Conservation (phyloP, 2,113 vertebrate genomes). For the Gobius niger region DNA sequence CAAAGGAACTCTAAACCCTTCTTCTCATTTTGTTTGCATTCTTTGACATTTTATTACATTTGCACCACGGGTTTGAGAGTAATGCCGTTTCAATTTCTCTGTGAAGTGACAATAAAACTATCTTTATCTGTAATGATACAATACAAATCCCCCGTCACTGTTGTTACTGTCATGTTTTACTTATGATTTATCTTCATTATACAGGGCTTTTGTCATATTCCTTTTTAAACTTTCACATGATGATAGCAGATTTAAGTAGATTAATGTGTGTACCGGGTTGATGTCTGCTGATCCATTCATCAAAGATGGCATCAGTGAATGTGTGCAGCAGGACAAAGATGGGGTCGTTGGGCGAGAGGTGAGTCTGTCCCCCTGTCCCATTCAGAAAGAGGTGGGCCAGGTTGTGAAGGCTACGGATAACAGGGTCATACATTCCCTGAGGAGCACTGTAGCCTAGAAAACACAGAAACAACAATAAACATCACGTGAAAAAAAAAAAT, state of each 20-base stretch:
- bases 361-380: slow-evolving; percentile 93
- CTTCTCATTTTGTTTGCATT: no score
- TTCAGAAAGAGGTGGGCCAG: slow-evolving; percentile 95
- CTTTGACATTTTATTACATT: no score
- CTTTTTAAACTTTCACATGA: no score
- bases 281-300: slow-evolving; percentile 91
- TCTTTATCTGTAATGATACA: no score
- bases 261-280: slow-evolving; percentile 75
- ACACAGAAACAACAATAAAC: neutral
- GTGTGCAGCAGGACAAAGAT: slow-evolving; percentile 94
- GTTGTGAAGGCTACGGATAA: slow-evolving; percentile 92
- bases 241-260: neutral
- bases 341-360: slow-evolving; percentile 93
- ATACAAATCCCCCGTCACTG: no score
- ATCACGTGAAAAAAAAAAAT: slow-evolving; percentile 19
- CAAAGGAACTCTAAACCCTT: no score
- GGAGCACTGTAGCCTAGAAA: slow-evolving; percentile 91
- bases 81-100: no score
- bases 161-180: no score
- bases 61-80: no score
- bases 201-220: no score
- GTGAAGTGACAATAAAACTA: no score
- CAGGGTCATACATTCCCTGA: slow-evolving; percentile 86
- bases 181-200: no score
- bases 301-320: slow-evolving; percentile 94